Base-by-base conservation (phyloP, 1,140 invertebrate genomes). In the Oscheius sp. region DNA sequence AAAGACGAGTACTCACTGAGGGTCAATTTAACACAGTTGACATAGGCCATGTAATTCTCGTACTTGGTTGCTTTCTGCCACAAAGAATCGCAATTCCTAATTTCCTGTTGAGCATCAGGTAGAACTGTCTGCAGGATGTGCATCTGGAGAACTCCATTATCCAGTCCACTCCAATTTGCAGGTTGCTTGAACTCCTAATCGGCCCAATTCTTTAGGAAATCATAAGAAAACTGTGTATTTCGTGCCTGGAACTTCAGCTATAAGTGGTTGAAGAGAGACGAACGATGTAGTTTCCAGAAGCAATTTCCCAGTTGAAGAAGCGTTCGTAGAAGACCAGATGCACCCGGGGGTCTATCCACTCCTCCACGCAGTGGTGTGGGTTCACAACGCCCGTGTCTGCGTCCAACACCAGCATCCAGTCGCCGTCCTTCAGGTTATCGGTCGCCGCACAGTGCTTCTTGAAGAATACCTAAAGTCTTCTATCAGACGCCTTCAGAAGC, bases 271-370 rank as follows among this genome's bases (percentile, higher is more conserved):
- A n/a, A n/a, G n/a, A n/a, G n/a, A n/a, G 23, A 75, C 73, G 18
- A 23, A 80, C 79, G 28, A 79, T 46, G 52, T 79, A 79, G 66
- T 79, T 79, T 28, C 77, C 79, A 26, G 69, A 62, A 18, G 77
- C 77, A 28, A 81, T 81, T 64, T 79, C 78, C 61, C 67, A 80
- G 46, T 79, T 79, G 69, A 79, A 79, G 77, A 80, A 80, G 4
- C 78, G 77, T 45, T 79, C 79, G 66, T 79, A 79, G 78, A 79
- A 80, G 55, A 79, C 68, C 7, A 79, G 46, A 55, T 79, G 73
- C n/a, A 79, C 78, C 3, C 78, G 62, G 36, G 69, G 62, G 78
- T 79, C 78, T 61, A 79, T 80, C 78, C 75, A 79, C 62, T 79
- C 76, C 49, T 80, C 78, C 23, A 79, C 76, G 72, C 78, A 79